These are phyloP conservation scores for Thymallus thymallus DNA, from an alignment of 2,113 vertebrate genomes.

Conservation along the genomic window DNA sequence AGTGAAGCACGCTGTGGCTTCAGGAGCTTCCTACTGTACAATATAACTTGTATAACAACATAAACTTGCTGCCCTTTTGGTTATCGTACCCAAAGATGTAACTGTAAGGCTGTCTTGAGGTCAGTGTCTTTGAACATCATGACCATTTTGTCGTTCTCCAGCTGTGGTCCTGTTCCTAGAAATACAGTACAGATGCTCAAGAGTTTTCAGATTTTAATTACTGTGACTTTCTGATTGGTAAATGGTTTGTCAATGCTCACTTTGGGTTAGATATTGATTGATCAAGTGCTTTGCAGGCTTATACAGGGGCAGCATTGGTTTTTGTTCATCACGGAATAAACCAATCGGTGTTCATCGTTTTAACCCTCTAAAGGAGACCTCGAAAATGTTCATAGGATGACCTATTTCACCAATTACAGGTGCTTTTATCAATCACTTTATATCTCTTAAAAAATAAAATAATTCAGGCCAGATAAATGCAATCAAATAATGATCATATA, in stretches of 20 bases:
- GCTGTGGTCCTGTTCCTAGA: neutral
- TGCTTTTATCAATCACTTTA: too few relatives aligned
- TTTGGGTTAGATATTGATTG: neutral
- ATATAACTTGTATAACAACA: conserved; percentile 18
- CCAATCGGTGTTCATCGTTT: neutral
- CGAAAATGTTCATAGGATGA: neutral
- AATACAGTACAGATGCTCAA: neutral
- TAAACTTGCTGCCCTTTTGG: too few relatives aligned
- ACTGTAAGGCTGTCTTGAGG: too few relatives aligned
- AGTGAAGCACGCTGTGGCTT: conserved; percentile 21
- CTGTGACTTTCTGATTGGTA: too few relatives aligned
- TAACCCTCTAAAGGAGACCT: neutral
- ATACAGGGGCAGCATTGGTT: neutral
- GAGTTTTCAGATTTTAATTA: neutral
- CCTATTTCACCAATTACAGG: too few relatives aligned
- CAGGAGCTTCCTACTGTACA: neutral
- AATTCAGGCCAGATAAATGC: neutral
- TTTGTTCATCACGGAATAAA: neutral
- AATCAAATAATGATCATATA: neutral
- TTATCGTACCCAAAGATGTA: neutral
- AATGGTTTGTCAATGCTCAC: neutral
- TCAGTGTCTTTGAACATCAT: too few relatives aligned
- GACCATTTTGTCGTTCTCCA: neutral
- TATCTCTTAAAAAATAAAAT: too few relatives aligned
- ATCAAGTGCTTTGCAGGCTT: neutral